Base-by-base conservation (phyloP, 2,797 vertebrate species). In the Eospalax fontanierii region DNA sequence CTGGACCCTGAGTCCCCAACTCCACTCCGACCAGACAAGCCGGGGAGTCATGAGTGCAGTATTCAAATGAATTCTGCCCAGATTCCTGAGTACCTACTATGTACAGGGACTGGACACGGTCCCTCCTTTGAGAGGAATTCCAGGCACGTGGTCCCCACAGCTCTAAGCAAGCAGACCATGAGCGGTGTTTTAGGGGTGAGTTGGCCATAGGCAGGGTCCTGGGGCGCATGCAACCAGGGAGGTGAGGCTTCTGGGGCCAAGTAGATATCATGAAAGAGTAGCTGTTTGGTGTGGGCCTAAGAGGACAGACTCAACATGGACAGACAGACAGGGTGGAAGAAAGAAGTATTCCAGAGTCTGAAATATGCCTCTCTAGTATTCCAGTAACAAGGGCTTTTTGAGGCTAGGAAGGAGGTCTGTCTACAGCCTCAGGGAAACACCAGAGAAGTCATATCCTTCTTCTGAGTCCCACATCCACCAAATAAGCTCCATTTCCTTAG, bases 41-140 rank as follows among this genome's bases (percentile, higher is more conserved):
- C 0, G 0, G 38, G 33, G 40, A 76, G 57, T 65, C 14, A 22
- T 11, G 4, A 10, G n/a, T 2, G n/a, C 8, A 5, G 0, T 15
- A 22, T 28, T 61, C 54, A 66, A 1, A 43, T 19, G 33, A 85
- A 70, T 14, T 28, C 46, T 50, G 38, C 46, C 46, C 65, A 4
- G 3, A 30, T 6, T 75, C 80, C 18, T 0, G 16, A 84, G 73
- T 15, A 0, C 61, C 71, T 35, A 0, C 75, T 75, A 15, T 18
- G 28, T 65, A 68, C 28, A 68, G 80, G 76, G 50, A 7, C 2
- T 0, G 26, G 43, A 11, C 24, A 0, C 5, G 24, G 1, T 6
- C 46, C 43, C 57, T 46, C 7, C 54, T 81, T 26, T 8, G 5
- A 54, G 84, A 22, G 16, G 46, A 63, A n/a, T 16, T 93, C 63